Conservation (phyloP, 2,888 invertebrate species). For the Dyspetes luteomarginatus region DNA sequence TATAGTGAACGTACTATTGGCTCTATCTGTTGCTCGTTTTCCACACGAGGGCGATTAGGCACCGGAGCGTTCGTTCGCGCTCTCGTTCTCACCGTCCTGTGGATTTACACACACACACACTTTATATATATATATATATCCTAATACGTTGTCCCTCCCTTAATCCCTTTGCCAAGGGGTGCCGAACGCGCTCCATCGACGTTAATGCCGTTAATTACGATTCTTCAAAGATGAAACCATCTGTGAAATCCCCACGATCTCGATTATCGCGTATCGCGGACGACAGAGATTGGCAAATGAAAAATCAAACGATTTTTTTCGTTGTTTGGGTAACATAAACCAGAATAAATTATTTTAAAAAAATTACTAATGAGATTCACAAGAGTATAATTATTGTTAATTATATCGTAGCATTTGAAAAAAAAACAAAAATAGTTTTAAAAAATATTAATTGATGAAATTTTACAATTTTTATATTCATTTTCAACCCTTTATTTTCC, state of each 20-base stretch:
- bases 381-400: too few species aligned
- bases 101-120: not conserved
- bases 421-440: too few species aligned
- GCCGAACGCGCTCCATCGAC: not conserved
- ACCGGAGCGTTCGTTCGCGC: conserved; percentile 7
- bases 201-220: conserved; percentile 49
- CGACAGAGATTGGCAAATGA: too few species aligned
- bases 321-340: too few species aligned
- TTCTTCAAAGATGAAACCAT: conserved; percentile 42
- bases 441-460: too few species aligned
- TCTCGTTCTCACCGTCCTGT: conserved; percentile 18
- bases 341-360: too few species aligned
- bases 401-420: too few species aligned
- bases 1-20: conserved; percentile 33
- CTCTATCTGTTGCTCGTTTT: conserved; percentile 49
- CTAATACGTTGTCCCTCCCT: conserved; percentile 22
- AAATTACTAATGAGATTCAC: too few species aligned
- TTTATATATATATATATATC: not conserved
- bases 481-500: too few species aligned
- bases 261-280: not conserved
- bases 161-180: not conserved
- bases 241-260: conserved; percentile 5
- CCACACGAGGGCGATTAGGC: conserved; percentile 41
- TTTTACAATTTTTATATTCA: too few species aligned
- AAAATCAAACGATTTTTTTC: too few species aligned